Base-by-base conservation (phyloP, 1,140 invertebrate genomes). In the Cherax destructor region DNA sequence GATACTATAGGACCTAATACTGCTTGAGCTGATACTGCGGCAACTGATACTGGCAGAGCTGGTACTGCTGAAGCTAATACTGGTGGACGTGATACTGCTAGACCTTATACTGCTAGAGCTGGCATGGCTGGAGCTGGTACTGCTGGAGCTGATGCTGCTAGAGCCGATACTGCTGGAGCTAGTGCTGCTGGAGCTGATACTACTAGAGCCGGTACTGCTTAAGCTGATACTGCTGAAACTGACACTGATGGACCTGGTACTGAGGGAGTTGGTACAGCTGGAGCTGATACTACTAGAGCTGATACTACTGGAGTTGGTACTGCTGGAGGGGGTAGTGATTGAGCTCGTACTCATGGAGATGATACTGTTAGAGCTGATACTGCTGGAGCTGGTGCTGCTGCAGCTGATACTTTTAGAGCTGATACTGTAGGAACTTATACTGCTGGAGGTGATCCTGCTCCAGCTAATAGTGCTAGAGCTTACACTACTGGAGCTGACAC, bases 111-210 rank as follows among this genome's bases (percentile, higher is more conserved):
- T 59, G 59, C 21, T 41, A 9, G 79, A 81, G 56, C 56, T 16
- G 16, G 52, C n/a, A 59, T 41, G 2, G n/a, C 83, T 85, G 1
- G 65, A 85, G n/a, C 83, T 85, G 6, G 52, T 59, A 5, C 7
- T 69, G 3, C 80, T 61, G 0, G 79, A 81, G 56, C 56, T 16
- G 16, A 59, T 41, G 2, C 30, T 41, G 30, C 30, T 77, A 65
- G 30, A 69, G 11, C 81, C 72, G 61, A 30, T 69, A 84, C 81
- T 84, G n/a, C 83, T 85, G 1, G 65, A 85, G n/a, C 83, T 85
- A 56, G 52, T 59, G 21, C 7, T 69, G 3, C 80, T 61, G 0
- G 79, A 81, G 56, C 56, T 16, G 16, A 59, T 41, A 41, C 30
- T 41, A 4, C 65, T 86, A 24, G 69, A 86, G 21, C 85, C 24